Evolutionary conservation across 2,797 vertebrate species (phyloP), one percentile per base, ranked within the genome.

Genomic region (Lagorchestes hirsutus): DNA sequence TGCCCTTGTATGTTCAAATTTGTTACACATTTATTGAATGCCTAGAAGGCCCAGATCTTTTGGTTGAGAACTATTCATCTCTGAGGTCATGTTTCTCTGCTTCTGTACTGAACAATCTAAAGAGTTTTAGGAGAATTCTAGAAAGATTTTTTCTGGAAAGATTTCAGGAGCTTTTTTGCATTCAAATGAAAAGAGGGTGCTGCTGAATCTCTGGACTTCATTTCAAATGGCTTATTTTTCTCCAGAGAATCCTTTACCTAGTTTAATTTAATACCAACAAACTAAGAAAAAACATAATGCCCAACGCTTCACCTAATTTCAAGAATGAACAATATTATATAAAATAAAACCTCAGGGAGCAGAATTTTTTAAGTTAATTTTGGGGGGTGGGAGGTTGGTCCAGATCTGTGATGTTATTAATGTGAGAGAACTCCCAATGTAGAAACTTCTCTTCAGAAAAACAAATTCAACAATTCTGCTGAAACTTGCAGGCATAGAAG

Each of bases 211-310:
- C n/a, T 96, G 58, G 67, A 6, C 67, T 93, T 96, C 46, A 91
- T 5, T 93, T 31, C 24, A 93, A 91, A 94, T 91, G 28, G 91
- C 50, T 40, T 57, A 90, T 90, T 96, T 93, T 29, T 91, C 8
- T 87, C 5, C 54, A 94, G 54, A 91, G 22, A 94, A 50, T n/a
- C 0, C 12, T 91, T 92, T 52, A 54, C 62, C 91, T 46, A 46
- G 27, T 87, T 97, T 82, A 95, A 52, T 92, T 55, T 92, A 95
- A 57, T 22, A 93, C 46, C 94, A 82, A 92, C 11, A 34, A 93
- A 91, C 55, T 4, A 67, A 95, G 55, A 95, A 28, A 28, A 50
- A 90, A n/a, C 6, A 16, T 46, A 46, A 31, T 93, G 90, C 13
- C 13, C 93, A 29, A 18, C 56, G 24, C 50, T 54, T 40, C 46